Evolutionary conservation across 1,140 invertebrate genomes (phyloP), one percentile per base, ranked within the genome.

Genomic region (Sitobion miscanthi): DNA sequence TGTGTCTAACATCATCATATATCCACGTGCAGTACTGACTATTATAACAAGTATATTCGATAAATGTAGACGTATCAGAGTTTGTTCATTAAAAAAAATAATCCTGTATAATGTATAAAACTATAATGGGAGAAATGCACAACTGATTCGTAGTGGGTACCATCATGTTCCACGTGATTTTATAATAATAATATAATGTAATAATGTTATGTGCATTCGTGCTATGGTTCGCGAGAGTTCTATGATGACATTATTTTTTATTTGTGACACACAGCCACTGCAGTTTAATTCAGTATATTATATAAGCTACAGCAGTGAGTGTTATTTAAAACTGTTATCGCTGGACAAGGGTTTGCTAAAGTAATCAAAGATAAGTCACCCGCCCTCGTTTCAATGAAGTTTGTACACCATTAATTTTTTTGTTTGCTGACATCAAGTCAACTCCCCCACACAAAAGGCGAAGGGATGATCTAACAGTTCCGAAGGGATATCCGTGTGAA

Each of bases 381-480:
- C 88, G 23, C 88, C 52, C 88, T 89, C 52, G 52, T 89, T 89
- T 89, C 88, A 89, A 89, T 38, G 52, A 89, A 83, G 91, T 92
- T 92, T 92, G 30, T 92, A 83, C 69, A 49, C 69, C 47, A 92
- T 92, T 92, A 52, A 49, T 83, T 92, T 92, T 91, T 92, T 92
- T 82, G 77, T 92, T 92, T 92, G 21, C 77, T 25, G 47, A 92
- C 91, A 85, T 83, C 47, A 38, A 92, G 77, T 92, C 91, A 91
- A 82, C 47, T 92, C 47, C 62, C 69, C 42, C 49, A 52, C 49
- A 23, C 45, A 52, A 92, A 49, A 92, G 45, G n/a, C 69, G 69
- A 83, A 49, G 77, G 91, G 69, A 49, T 47, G 69, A 52, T 49
- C 69, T 91, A 47, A 47, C 90, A 38, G 90, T n/a, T 91, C 21